Conservation (phyloP, 1,140 invertebrate species). For the Cardiocondyla obscurior region DNA sequence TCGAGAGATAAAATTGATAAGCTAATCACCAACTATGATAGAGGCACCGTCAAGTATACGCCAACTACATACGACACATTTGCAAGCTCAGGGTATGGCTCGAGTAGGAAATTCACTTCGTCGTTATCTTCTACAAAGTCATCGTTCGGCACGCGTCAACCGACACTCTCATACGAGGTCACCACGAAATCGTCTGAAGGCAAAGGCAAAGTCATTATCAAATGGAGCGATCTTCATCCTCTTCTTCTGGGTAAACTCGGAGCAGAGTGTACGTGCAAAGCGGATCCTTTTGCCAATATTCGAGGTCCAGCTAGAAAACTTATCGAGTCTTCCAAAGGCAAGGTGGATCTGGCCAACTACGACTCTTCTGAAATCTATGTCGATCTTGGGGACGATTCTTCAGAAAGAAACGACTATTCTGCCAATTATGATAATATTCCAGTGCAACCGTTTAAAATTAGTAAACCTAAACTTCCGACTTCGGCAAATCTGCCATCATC, state of each 20-base stretch:
- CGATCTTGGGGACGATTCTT: slow-evolving; percentile 76
- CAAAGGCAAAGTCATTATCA: slow-evolving; percentile 85
- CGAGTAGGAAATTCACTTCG: not conserved
- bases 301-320: slow-evolving; percentile 71
- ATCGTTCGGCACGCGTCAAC: not conserved
- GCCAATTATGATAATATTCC: not conserved
- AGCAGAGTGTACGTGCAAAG: slow-evolving; percentile 89
- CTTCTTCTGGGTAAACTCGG: slow-evolving; percentile 88
- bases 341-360: slow-evolving; percentile 79
- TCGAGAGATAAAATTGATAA: slow-evolving; percentile 62
- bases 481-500: slow-evolving; percentile 4
- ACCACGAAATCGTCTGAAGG: slow-evolving; percentile 66
- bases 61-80: slow-evolving; percentile 63
- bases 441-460: slow-evolving; percentile 40
- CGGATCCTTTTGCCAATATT: slow-evolving; percentile 84
- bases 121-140: not conserved
- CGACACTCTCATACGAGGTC: slow-evolving; percentile 54
- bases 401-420: slow-evolving; percentile 43
- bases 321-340: slow-evolving; percentile 78
- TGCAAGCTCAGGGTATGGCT: not conserved
- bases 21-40: slow-evolving; percentile 69
- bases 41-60: slow-evolving; percentile 74
- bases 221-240: slow-evolving; percentile 88
- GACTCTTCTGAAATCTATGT: slow-evolving; percentile 82
- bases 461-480: not conserved